Base-by-base conservation (phyloP, 2,888 invertebrate genomes). In the Ophion costatus region DNA sequence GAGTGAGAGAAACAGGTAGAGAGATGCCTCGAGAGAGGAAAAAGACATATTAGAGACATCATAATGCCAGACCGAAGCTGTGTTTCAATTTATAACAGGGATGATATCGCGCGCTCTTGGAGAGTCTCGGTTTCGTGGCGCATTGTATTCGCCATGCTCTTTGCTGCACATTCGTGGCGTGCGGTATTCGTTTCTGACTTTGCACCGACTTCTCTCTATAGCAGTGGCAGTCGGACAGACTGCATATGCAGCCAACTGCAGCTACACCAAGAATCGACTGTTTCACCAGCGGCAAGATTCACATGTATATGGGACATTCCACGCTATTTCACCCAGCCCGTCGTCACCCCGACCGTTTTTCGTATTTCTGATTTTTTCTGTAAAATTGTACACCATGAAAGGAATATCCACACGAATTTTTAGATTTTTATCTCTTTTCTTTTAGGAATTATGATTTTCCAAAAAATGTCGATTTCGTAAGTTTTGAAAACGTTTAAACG, bases 31-130 rank as follows among this genome's bases (percentile, higher is more conserved):
- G 82, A 74, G 87, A 85, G 88, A 88, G 89, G 92, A 92, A 92
- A 93, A 93, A 93, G 93, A 93, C 93, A 93, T 93, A 93, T 93
- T 93, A 93, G 93, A 93, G 92, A 92, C 93, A 93, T 93, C 93
- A 93, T 93, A 93, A 93, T 92, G 93, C 93, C 93, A 92, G 91
- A 88, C 86, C 90, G 91, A 92, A 91, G 91, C 92, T 93, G 92
- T 93, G 93, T 93, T 93, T 92, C 93, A 93, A 93, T 93, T 93
- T 93, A 93, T 93, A 93, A 93, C 93, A 90, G 92, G 91, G 91
- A 89, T 89, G 92, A 93, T 93, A 93, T 93, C 93, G 92, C 93
- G 92, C 93, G 93, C 93, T 92, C 93, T 92, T 73, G 81, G 45
- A 91, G 91, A 93, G 93, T 92, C 92, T 93, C 93, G 91, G 91